Conservation (phyloP, 2,797 vertebrate genomes). For the Ispidina lecontei region DNA sequence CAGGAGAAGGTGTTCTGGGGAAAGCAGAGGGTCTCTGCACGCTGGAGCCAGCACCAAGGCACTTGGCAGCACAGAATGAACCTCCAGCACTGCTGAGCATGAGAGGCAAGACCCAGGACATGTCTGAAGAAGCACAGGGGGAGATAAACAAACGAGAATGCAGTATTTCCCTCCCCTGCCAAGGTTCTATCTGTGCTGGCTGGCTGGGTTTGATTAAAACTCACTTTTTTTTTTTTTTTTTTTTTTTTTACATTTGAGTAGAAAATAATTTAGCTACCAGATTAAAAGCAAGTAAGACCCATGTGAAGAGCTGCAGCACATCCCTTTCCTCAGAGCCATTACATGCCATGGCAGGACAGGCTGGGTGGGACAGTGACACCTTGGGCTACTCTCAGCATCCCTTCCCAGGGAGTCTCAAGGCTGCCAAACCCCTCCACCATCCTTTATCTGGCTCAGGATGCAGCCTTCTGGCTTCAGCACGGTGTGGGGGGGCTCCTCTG, state of each 20-base stretch:
- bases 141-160: slow-evolving; percentile 35
- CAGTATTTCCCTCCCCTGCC: background rate
- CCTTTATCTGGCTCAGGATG: background rate
- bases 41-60: accelerated
- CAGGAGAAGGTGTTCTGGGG: background rate
- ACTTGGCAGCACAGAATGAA: background rate
- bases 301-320: background rate
- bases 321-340: background rate
- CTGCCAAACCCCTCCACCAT: accelerated
- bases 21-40: accelerated
- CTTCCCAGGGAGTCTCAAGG: too few relatives aligned
- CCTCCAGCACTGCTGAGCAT: accelerated
- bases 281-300: slow-evolving; percentile 1
- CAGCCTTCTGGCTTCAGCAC: background rate
- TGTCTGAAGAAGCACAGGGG: background rate
- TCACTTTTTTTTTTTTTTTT: background rate
- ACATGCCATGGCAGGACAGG: accelerated
- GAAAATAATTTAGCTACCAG: slow-evolving; percentile 46
- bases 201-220: slow-evolving; percentile 67
- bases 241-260: slow-evolving; percentile 62
- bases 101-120: accelerated
- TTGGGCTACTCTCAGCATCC: background rate
- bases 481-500: background rate
- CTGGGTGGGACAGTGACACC: background rate
- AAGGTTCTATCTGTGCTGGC: slow-evolving; percentile 62